phyloP scores from a whole-genome alignment of 1,140 invertebrate genomes.

The Thrips palmi region DNA sequence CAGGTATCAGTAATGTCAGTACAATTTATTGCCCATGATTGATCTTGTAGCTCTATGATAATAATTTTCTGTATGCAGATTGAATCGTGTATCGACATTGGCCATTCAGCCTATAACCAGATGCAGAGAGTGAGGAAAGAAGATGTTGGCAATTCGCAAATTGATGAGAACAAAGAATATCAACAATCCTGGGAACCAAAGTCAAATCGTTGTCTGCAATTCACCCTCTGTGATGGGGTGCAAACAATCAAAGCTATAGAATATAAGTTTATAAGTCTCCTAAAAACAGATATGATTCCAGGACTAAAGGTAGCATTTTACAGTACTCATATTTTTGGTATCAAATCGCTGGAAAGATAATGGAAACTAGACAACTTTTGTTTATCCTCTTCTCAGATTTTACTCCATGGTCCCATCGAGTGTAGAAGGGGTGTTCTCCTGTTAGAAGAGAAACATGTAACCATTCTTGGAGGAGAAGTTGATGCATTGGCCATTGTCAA shows the following conservation, averaged over 20 bases:
- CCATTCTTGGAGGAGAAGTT: slow-evolving; percentile 55
- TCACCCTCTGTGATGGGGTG: slow-evolving; percentile 57
- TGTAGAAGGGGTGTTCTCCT: slow-evolving; percentile 51
- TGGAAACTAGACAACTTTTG: neutral
- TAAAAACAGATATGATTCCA: slow-evolving; percentile 38
- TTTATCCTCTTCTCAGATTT: slow-evolving; percentile 19
- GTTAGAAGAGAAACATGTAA: slow-evolving; percentile 38
- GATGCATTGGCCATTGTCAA: slow-evolving; percentile 36
- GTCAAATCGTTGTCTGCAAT: slow-evolving; percentile 38
- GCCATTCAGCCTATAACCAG: slow-evolving; percentile 40
- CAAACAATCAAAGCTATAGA: slow-evolving; percentile 53
- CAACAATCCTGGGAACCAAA: slow-evolving; percentile 23
- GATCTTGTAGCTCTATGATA: no score
- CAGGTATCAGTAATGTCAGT: slow-evolving; percentile 31
- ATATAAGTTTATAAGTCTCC: slow-evolving; percentile 38
- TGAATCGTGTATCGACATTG: slow-evolving; percentile 35
- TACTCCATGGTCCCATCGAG: slow-evolving; percentile 41
- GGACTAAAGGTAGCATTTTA: slow-evolving; percentile 36
- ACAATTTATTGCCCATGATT: no score
- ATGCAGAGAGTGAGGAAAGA: slow-evolving; percentile 37
- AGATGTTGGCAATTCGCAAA: slow-evolving; percentile 29
- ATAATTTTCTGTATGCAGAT: slow-evolving; percentile 24
- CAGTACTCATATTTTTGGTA: neutral
- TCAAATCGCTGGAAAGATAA: no score
- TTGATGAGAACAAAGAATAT: slow-evolving; percentile 23